phyloP scores from a whole-genome alignment of 2,888 invertebrate species.

The Spilosoma lubricipeda region DNA sequence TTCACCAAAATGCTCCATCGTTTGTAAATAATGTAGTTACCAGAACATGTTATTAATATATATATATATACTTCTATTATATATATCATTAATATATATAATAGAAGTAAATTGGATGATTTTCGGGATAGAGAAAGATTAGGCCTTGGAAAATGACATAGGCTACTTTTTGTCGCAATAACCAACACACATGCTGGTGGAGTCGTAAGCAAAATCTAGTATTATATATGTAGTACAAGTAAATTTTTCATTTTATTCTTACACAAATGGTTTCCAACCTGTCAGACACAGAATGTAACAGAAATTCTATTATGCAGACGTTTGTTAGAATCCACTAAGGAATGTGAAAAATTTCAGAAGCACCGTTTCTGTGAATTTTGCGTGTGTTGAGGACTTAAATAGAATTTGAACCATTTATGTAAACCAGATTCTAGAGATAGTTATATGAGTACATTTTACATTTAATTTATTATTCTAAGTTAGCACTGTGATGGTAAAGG shows the following conservation, averaged over 20 bases:
- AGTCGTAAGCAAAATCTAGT: background rate
- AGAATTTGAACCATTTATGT: background rate
- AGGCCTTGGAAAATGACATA: background rate
- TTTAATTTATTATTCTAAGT: background rate
- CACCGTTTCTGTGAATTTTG: background rate
- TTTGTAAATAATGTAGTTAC: background rate
- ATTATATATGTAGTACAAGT: background rate
- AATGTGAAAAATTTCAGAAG: background rate
- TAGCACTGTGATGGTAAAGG: background rate
- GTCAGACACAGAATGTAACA: background rate
- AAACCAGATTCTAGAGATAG: background rate
- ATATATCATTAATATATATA: too few relatives aligned
- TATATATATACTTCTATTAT: too few relatives aligned
- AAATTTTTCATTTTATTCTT: background rate
- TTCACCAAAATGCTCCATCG: background rate
- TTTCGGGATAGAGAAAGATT: background rate
- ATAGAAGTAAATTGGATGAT: too few relatives aligned
- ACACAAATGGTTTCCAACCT: background rate
- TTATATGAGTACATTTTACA: background rate
- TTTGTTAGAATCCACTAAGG: background rate
- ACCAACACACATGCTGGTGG: too few relatives aligned
- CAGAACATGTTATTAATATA: too few relatives aligned
- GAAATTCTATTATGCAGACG: background rate
- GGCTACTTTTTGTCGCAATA: too few relatives aligned
- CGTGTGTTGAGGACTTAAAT: background rate